Evolutionary conservation across 2,113 vertebrate species (phyloP).

Genomic region (Takifugu bimaculatus): DNA sequence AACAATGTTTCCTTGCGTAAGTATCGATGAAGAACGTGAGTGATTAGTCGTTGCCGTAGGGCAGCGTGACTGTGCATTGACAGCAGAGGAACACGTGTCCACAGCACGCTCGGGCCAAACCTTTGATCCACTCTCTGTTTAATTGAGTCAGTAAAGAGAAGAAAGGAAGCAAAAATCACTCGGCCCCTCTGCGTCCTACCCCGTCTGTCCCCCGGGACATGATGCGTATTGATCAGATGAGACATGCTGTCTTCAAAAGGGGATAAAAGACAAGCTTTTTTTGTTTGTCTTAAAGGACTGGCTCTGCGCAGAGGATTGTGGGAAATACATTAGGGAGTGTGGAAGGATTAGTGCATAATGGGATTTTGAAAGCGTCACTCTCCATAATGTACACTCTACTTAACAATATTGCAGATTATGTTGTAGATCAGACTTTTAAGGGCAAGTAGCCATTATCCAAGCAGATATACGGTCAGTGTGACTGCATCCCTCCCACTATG

Average conservation of each 20-base stretch:
- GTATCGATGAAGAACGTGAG: slow-evolving; percentile 25
- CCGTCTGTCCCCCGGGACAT: slow-evolving; percentile 58
- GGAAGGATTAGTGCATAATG: slow-evolving; percentile 80
- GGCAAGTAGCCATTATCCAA: slow-evolving; percentile 78
- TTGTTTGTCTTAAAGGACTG: slow-evolving; percentile 73
- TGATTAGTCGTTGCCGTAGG: neutral
- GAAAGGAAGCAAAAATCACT: slow-evolving; percentile 15
- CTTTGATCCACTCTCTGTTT: slow-evolving; percentile 50
- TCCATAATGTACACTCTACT: slow-evolving; percentile 79
- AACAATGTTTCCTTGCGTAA: slow-evolving; percentile 66
- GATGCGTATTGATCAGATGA: slow-evolving; percentile 71
- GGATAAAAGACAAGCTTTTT: slow-evolving; percentile 76
- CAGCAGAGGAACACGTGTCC: slow-evolving; percentile 15
- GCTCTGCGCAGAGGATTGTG: slow-evolving; percentile 64
- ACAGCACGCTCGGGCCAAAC: slow-evolving; percentile 5
- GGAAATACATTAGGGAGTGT: slow-evolving; percentile 79
- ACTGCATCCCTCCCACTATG: slow-evolving; percentile 68
- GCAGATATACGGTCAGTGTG: slow-evolving; percentile 72
- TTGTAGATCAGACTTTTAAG: slow-evolving; percentile 79
- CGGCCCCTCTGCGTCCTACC: slow-evolving; percentile 41
- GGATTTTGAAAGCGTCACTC: slow-evolving; percentile 78
- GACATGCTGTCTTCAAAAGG: slow-evolving; percentile 69
- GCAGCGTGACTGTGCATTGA: neutral
- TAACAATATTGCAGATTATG: slow-evolving; percentile 81
- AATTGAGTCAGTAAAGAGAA: slow-evolving; percentile 60